phyloP scores from a whole-genome alignment of 2,888 invertebrate species.

The Pemphredon lugubris region DNA sequence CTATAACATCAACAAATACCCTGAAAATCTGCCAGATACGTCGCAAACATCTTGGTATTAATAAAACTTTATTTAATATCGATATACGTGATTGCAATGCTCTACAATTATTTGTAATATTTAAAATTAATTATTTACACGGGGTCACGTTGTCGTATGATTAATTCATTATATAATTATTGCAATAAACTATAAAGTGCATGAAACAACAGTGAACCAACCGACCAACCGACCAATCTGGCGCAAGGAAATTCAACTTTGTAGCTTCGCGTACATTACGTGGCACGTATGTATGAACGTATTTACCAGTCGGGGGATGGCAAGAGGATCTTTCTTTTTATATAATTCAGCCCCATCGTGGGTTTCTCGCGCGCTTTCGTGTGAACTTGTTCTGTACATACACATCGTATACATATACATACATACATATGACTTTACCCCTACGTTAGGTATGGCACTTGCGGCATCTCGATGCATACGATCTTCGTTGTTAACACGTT shows the following conservation, averaged over 20 bases:
- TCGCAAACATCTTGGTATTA: no score
- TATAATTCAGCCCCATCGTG: slow-evolving; percentile 50
- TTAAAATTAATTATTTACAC: slow-evolving; percentile 75
- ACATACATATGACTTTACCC: slow-evolving; percentile 59
- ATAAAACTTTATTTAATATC: slow-evolving; percentile 72
- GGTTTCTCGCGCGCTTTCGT: slow-evolving; percentile 37
- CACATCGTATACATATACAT: slow-evolving; percentile 28
- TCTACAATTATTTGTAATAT: slow-evolving; percentile 64
- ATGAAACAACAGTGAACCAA: slow-evolving; percentile 75
- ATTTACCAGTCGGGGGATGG: slow-evolving; percentile 58
- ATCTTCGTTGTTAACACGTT: slow-evolving; percentile 18
- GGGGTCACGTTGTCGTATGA: slow-evolving; percentile 63
- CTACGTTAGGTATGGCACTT: slow-evolving; percentile 76
- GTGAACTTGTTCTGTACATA: slow-evolving; percentile 35
- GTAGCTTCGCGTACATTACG: slow-evolving; percentile 34
- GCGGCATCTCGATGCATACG: slow-evolving; percentile 45
- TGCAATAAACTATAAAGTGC: slow-evolving; percentile 78
- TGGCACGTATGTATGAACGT: slow-evolving; percentile 26
- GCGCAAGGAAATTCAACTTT: slow-evolving; percentile 45
- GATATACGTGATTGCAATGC: slow-evolving; percentile 68
- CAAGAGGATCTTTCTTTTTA: slow-evolving; percentile 55
- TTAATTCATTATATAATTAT: slow-evolving; percentile 75
- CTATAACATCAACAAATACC: no score
- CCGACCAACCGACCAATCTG: no score
- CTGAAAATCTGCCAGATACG: no score